Evolutionary conservation across 2,797 vertebrate species (phyloP), one percentile per base, ranked within the genome.

Genomic region (Loriculus beryllinus): DNA sequence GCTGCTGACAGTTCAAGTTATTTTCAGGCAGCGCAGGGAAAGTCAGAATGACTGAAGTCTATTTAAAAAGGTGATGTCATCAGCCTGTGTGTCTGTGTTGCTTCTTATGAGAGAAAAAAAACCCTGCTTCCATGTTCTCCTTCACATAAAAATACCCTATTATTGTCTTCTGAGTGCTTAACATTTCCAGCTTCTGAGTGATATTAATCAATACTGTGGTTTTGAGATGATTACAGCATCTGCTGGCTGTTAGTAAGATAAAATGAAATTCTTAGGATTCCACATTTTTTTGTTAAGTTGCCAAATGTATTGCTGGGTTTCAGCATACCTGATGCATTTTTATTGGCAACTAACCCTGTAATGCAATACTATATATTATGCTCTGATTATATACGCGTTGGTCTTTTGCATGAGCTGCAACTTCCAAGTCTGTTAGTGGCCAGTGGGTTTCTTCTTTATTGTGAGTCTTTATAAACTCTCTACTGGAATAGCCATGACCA

Each of bases 191-290:
- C 75, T 82, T 71, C 26, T 14, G 77, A 71, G 45, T 54, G 25
- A 52, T 47, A 11, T 48, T 70, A 90, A 87, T 91, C 88, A 64
- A 33, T 80, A 13, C 43, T 23, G 70, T 33, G 75, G 71, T 18
- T 93, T 62, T 68, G 74, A 81, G 91, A 80, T 1, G 4, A 77
- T 86, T 69, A 74, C 75, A 90, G 92, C 89, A 88, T 90, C 90
- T 94, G 78, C 76, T 90, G 85, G 49, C 71, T 87, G 70, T 92
- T 91, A 75, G 6, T 18, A 48, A 93, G 75, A 88, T 72, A 91
- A 94, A 96, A 86, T 65, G 9, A 75, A 92, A 94, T 95, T 88
- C 70, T 54, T 86, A 31, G 57, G 72, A 88, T 91, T 93, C 78
- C 74, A 33, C 35, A 9, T 59, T 71, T 88, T 57, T 88, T 75